Evolutionary conservation across 2,113 vertebrate genomes (phyloP).

Genomic region (Hydrolagus affinis): DNA sequence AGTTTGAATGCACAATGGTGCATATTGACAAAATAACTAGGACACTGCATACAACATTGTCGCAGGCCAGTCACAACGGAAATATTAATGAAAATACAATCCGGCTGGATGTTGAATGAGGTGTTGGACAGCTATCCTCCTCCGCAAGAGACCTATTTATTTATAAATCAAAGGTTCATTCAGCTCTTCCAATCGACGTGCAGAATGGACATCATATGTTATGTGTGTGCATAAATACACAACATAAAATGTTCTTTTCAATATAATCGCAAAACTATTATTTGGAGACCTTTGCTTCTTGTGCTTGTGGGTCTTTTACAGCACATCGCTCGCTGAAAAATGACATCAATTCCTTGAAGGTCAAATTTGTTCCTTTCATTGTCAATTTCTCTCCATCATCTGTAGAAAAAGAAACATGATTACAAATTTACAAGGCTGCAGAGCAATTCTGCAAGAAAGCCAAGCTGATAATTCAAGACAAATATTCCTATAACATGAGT

Average conservation of each 20-base stretch:
- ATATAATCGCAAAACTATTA: slow-evolving; percentile 52
- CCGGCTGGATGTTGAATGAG: background rate
- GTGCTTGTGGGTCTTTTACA: slow-evolving; percentile 60
- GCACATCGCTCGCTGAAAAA: slow-evolving; percentile 58
- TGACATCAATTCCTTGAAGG: slow-evolving; percentile 61
- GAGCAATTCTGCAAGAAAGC: slow-evolving; percentile 25
- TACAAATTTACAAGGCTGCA: background rate
- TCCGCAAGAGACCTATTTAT: background rate
- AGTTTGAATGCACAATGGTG: no score
- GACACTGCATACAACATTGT: background rate
- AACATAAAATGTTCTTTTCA: background rate
- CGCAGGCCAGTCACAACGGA: background rate
- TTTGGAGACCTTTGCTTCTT: slow-evolving; percentile 51
- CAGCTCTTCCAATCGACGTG: background rate
- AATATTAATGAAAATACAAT: background rate
- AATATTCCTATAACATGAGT: background rate
- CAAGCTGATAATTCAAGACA: background rate
- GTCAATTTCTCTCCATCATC: slow-evolving; percentile 71
- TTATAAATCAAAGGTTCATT: background rate
- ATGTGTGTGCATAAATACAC: background rate
- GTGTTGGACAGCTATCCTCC: background rate
- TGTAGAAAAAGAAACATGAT: slow-evolving; percentile 43
- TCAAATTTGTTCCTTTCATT: slow-evolving; percentile 71
- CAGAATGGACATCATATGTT: background rate
- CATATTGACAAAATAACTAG: background rate